Evolutionary conservation across 2,888 invertebrate genomes (phyloP).

Genomic region (Diarsia dahlii): DNA sequence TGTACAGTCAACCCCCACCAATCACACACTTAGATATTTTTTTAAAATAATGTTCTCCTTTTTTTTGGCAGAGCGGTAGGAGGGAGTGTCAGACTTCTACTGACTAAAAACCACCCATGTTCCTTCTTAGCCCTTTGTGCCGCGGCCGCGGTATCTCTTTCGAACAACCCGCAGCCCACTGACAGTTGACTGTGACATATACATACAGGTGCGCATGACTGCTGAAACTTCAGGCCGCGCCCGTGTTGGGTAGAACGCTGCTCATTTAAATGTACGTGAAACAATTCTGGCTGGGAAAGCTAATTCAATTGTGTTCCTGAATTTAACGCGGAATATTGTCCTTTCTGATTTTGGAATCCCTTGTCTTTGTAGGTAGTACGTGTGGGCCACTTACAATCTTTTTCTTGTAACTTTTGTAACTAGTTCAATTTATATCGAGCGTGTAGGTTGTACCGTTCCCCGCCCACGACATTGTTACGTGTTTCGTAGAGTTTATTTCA

Average conservation of each 20-base stretch:
- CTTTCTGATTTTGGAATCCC: constrained; percentile 20
- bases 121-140: too few species aligned
- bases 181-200: too few species aligned
- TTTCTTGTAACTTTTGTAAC: not conserved
- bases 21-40: not conserved
- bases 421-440: not conserved
- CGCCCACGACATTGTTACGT: not conserved
- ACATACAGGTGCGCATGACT: not conserved
- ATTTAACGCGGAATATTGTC: constrained; percentile 23
- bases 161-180: too few species aligned
- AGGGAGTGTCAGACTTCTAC: too few species aligned
- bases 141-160: too few species aligned
- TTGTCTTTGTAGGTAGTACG: constrained; percentile 1
- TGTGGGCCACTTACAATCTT: not conserved
- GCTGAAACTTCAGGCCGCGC: constrained; percentile 24
- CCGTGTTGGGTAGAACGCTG: constrained; percentile 27
- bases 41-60: not conserved
- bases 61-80: too few species aligned
- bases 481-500: constrained; percentile 5
- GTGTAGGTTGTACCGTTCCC: not conserved
- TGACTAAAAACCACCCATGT: too few species aligned
- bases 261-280: constrained; percentile 52
- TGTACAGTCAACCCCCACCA: constrained; percentile 4
- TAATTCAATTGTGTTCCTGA: constrained; percentile 42
- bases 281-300: constrained; percentile 44